Evolutionary conservation across 92 coral and sea anemone genomes (phyloP).

Genomic region (Chrysogorgia sp.): DNA sequence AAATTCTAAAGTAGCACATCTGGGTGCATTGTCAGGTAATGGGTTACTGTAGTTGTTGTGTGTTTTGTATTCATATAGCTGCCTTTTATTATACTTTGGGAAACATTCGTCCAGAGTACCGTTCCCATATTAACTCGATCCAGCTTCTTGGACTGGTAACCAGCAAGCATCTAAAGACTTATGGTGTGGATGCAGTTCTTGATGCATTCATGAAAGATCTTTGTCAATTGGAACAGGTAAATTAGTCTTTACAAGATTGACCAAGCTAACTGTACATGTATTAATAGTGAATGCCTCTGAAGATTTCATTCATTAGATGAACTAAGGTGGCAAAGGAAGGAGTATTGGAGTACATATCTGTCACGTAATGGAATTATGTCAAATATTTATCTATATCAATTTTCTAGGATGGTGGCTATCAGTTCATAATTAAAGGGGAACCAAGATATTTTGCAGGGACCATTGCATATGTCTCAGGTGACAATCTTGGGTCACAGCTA

Average conservation of each 20-base stretch:
- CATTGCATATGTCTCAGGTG: conserved; percentile 55
- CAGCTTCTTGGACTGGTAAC: conserved; percentile 60
- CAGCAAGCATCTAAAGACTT: conserved; percentile 50
- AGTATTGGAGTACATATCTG: conserved; percentile 9
- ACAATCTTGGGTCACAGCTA: conserved; percentile 53
- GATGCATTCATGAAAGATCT: conserved; percentile 57
- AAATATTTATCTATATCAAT: conserved; percentile 12
- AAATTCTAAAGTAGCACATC: no score
- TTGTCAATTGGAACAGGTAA: conserved; percentile 64
- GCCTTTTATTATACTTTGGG: conserved; percentile 58
- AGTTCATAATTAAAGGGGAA: conserved; percentile 43
- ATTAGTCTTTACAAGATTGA: conserved; percentile 18
- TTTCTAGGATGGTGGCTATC: conserved; percentile 56
- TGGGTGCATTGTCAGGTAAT: no score
- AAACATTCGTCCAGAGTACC: conserved; percentile 55
- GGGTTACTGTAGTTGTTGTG: neutral
- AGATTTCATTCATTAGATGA: neutral
- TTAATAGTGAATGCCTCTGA: neutral
- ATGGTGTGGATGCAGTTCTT: conserved; percentile 63
- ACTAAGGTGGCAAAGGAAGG: neutral
- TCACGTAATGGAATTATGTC: conserved; percentile 3
- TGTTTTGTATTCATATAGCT: conserved; percentile 37
- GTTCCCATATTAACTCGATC: conserved; percentile 54
- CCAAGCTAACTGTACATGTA: conserved; percentile 19
- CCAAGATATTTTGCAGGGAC: conserved; percentile 44